These are phyloP conservation scores for Brachypalpus laphriformis DNA, from an alignment of 2,888 invertebrate genomes.

Conservation along the genomic window DNA sequence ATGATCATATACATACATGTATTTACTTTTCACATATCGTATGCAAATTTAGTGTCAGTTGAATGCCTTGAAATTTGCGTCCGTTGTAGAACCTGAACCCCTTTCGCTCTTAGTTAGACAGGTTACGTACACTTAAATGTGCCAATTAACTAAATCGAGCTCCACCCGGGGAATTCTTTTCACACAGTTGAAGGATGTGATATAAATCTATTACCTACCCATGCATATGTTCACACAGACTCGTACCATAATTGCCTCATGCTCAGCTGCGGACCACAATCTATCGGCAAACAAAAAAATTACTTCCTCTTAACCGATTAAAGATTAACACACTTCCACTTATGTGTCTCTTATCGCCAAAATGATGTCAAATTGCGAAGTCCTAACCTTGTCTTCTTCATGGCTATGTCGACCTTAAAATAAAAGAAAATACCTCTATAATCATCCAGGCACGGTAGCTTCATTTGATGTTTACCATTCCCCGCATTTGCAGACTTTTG, in stretches of 20 bases:
- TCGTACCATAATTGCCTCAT: too few species aligned
- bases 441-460: neutral
- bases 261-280: neutral
- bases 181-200: neutral
- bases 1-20: neutral
- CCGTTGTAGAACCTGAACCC: neutral
- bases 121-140: neutral
- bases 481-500: neutral
- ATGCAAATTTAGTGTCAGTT: neutral
- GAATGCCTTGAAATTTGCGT: neutral
- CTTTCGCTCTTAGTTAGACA: neutral
- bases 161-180: neutral
- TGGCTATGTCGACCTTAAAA: slow-evolving; percentile 29
- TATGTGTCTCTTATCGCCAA: neutral
- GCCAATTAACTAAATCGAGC: neutral
- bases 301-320: neutral
- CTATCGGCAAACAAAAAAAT: too few species aligned
- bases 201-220: neutral
- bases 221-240: neutral
- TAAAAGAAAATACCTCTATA: slow-evolving; percentile 11
- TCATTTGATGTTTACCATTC: neutral
- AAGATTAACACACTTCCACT: neutral
- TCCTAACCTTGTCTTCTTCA: slow-evolving; percentile 11
- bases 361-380: slow-evolving; percentile 19
- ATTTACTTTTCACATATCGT: neutral